Evolutionary conservation across 2,888 invertebrate species (phyloP), one percentile per base, ranked within the genome.

Genomic region (Drosophila percnosoma): DNA sequence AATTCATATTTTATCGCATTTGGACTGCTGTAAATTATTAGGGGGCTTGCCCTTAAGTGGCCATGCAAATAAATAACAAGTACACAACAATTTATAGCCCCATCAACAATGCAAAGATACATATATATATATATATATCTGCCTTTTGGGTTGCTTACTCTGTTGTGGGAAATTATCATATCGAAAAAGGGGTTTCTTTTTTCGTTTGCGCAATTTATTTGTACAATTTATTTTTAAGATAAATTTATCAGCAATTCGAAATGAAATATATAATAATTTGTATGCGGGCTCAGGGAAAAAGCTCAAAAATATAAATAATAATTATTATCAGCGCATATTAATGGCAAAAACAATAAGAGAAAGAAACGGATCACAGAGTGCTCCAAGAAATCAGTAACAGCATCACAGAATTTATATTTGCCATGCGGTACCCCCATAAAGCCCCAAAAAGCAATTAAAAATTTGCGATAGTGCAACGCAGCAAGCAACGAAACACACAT

Each of bases 41-140:
- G 53, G 57, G 62, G 78, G 57, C 36, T 61, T 58, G 61, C 54
- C 69, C 65, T 79, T 73, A 70, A 84, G 82, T 82, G 73, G 72
- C 60, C 64, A 85, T 89, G 89, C 89, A 89, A 85, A 89, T 85
- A 85, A 82, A 82, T 80, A 82, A 80, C 85, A 78, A 80, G 87
- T 84, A 72, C 73, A 82, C 66, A 6, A 60, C 15, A 73, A 78
- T 78, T 78, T 78, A 78, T 52, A 34, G 38, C 59, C 72, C 29
- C 68, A 34, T 40, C 24, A 55, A 55, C 31, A 63, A 67, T 48
- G 21, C 21, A 55, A 55, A 38, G 24, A 24, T 24, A 15, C 59
- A 33, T 15, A 8, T 6, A n/a, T 21, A 18, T 34, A 34, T 4
- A 13, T 8, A 38, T 59, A 24, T 45, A 40, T 40, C 40, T 21